Evolutionary conservation across 1,140 invertebrate genomes (phyloP).

Genomic region (Melipona quadrifasciata): DNA sequence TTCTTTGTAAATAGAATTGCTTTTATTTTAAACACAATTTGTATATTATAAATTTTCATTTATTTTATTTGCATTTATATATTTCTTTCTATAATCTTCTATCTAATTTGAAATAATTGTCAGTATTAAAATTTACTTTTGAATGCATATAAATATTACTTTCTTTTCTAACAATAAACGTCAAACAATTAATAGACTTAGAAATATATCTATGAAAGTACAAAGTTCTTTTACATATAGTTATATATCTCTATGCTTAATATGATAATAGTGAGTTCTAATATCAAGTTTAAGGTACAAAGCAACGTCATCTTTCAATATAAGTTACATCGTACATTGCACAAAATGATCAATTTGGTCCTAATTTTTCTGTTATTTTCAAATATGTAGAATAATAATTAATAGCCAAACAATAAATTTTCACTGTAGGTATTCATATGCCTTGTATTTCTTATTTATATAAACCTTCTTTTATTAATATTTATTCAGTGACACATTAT

Average conservation of each 20-base stretch:
- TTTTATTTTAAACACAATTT: slow-evolving; percentile 4
- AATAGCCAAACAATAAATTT: slow-evolving; percentile 31
- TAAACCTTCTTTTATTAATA: slow-evolving; percentile 3
- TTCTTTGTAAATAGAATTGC: slow-evolving; percentile 8
- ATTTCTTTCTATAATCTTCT: slow-evolving; percentile 17
- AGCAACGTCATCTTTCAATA: slow-evolving; percentile 37
- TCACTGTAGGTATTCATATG: background rate
- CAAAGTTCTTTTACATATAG: slow-evolving; percentile 59
- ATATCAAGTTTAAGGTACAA: slow-evolving; percentile 46
- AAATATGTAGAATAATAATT: slow-evolving; percentile 31
- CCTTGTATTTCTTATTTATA: background rate
- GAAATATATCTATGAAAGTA: slow-evolving; percentile 72
- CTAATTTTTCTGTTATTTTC: slow-evolving; percentile 39
- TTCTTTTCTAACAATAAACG: slow-evolving; percentile 54
- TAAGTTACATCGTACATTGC: slow-evolving; percentile 55
- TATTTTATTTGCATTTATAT: slow-evolving; percentile 2
- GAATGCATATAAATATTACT: slow-evolving; percentile 56
- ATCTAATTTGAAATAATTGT: slow-evolving; percentile 34
- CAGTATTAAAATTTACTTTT: slow-evolving; percentile 52
- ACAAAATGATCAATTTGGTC: slow-evolving; percentile 53
- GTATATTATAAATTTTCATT: slow-evolving; percentile 25
- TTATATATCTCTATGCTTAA: slow-evolving; percentile 32
- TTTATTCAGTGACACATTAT: background rate
- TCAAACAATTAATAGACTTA: slow-evolving; percentile 55
- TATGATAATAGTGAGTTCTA: slow-evolving; percentile 37